Conservation (phyloP, 1,140 invertebrate genomes). For the Drosophila lacertosa region DNA sequence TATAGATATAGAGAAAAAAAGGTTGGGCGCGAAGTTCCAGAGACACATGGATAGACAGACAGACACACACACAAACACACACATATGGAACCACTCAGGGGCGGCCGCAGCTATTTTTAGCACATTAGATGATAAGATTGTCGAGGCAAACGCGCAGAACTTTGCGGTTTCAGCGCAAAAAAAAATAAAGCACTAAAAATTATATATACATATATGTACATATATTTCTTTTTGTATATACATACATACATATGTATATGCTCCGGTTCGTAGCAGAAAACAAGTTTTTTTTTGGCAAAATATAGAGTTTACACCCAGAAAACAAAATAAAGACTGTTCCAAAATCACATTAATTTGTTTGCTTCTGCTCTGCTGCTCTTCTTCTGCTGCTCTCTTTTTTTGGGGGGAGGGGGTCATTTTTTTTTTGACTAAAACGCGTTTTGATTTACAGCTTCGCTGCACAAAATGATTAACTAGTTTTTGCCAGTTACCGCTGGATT, state of each 20-base stretch:
- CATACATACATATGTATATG: constrained; percentile 20
- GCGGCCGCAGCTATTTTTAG: constrained; percentile 67
- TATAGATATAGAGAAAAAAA: constrained; percentile 47
- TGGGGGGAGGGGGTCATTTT: too few relatives aligned
- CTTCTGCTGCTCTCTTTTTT: constrained; percentile 1
- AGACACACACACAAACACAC: constrained; percentile 6
- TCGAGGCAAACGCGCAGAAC: constrained; percentile 69
- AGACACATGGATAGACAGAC: constrained; percentile 6
- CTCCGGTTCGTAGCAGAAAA: constrained; percentile 36
- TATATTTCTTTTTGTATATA: constrained; percentile 27
- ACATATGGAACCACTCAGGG: constrained; percentile 44
- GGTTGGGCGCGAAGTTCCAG: constrained; percentile 49
- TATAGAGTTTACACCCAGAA: constrained; percentile 46
- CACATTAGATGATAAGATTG: constrained; percentile 80
- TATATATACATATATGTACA: constrained; percentile 37
- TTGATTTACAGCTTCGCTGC: constrained; percentile 43
- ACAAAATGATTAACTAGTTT: constrained; percentile 41
- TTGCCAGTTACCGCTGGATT: constrained; percentile 30
- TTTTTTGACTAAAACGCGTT: constrained; percentile 31
- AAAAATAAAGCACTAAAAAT: constrained; percentile 47
- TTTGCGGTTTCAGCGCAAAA: constrained; percentile 69
- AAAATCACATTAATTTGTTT: constrained; percentile 35
- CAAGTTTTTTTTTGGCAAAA: constrained; percentile 49
- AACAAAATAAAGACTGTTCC: constrained; percentile 50
- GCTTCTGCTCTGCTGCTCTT: constrained; percentile 10